phyloP scores from a whole-genome alignment of 2,888 invertebrate genomes.

The Himalopsyche kuldschensis region DNA sequence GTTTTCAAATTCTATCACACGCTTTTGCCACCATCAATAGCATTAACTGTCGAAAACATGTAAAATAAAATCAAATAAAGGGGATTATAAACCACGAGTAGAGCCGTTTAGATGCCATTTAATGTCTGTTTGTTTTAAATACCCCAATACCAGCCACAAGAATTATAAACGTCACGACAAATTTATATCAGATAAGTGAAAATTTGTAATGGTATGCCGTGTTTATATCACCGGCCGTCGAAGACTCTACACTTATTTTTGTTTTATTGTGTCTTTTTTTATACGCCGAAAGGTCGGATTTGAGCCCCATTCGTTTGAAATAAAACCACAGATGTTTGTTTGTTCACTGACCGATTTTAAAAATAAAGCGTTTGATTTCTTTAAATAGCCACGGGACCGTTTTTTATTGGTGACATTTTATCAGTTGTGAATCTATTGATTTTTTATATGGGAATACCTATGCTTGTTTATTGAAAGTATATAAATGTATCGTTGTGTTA shows the following conservation, averaged over 20 bases:
- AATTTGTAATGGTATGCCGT: slow-evolving; percentile 36
- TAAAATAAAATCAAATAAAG: slow-evolving; percentile 22
- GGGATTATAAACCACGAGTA: slow-evolving; percentile 17
- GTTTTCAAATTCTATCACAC: background rate
- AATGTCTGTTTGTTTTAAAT: slow-evolving; percentile 31
- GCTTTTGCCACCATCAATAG: slow-evolving; percentile 22
- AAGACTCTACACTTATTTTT: background rate
- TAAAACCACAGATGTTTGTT: background rate
- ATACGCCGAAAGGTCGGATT: slow-evolving; percentile 3
- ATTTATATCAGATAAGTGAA: slow-evolving; percentile 39
- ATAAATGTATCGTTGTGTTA: no score
- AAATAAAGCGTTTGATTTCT: background rate
- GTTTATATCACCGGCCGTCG: slow-evolving; percentile 36
- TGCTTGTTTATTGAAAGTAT: no score
- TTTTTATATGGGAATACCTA: background rate
- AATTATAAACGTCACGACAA: slow-evolving; percentile 39
- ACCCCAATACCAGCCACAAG: slow-evolving; percentile 33
- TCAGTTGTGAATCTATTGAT: background rate
- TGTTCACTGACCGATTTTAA: background rate
- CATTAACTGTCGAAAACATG: slow-evolving; percentile 14
- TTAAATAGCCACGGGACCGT: background rate
- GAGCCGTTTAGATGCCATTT: slow-evolving; percentile 23
- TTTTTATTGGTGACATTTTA: background rate
- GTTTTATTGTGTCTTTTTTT: slow-evolving; percentile 10
- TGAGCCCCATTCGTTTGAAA: slow-evolving; percentile 14